phyloP scores from a whole-genome alignment of 2,888 invertebrate species.

The Linnaemya tessellans region DNA sequence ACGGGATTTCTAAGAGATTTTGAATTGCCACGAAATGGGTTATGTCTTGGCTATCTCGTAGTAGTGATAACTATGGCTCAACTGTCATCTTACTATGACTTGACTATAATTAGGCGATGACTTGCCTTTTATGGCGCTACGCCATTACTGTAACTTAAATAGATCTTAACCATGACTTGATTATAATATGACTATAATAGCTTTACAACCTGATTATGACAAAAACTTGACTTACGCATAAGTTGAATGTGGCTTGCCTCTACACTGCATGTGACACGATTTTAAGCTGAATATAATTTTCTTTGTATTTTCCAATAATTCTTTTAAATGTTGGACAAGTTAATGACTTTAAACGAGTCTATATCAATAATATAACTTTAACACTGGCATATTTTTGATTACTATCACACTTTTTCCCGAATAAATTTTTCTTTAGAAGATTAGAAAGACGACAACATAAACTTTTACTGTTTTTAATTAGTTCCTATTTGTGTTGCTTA shows the following conservation, averaged over 20 bases:
- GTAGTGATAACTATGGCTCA: no score
- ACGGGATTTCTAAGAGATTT: no score
- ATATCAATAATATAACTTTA: background rate
- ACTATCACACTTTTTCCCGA: background rate
- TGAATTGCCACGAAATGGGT: no score
- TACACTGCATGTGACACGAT: background rate
- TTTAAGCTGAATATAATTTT: background rate
- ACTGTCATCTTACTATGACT: background rate
- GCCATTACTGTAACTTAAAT: no score
- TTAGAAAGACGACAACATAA: background rate
- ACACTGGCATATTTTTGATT: background rate
- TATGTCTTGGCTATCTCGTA: no score
- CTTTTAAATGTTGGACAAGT: background rate
- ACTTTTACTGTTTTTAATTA: conserved; percentile 29
- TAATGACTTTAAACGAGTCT: background rate
- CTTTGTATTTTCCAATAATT: no score
- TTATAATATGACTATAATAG: no score
- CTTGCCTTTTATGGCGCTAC: no score
- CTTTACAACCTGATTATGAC: no score
- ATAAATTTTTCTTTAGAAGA: background rate
- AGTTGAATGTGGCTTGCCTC: background rate
- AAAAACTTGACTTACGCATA: background rate
- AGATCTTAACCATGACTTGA: no score
- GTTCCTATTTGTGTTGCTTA: conserved; percentile 33
- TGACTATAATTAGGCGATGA: no score